Conservation (phyloP, 2,797 vertebrate genomes). For the Phoebastria nigripes region DNA sequence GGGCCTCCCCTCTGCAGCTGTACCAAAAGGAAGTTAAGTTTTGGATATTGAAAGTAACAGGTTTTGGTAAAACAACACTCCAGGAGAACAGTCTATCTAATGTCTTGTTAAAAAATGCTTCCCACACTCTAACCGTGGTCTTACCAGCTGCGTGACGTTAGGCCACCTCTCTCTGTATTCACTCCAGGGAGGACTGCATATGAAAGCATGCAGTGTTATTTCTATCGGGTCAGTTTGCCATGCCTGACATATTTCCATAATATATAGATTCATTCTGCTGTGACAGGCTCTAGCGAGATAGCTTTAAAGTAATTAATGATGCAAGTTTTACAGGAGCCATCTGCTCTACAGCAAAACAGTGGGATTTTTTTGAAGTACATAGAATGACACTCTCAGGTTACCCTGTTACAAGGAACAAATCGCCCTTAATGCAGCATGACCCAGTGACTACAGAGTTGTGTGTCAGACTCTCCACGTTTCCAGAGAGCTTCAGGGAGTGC, state of each 20-base stretch:
- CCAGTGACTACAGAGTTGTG: neutral
- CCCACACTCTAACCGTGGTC: neutral
- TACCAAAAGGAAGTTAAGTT: neutral
- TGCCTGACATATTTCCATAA: neutral
- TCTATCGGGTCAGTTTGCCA: neutral
- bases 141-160: neutral
- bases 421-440: neutral
- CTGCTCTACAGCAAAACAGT: neutral
- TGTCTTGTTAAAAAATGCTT: neutral
- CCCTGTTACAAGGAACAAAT: neutral
- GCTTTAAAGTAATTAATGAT: neutral
- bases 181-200: neutral
- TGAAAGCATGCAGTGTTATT: neutral
- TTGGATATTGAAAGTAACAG: neutral
- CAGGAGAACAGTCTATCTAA: neutral
- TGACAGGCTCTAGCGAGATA: neutral
- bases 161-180: neutral
- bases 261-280: neutral
- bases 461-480: neutral
- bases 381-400: neutral
- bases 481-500: neutral
- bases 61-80: neutral
- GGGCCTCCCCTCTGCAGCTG: neutral
- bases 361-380: neutral
- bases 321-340: neutral